Conservation (phyloP, 2,113 vertebrate species). For the Percopsis transmontana region DNA sequence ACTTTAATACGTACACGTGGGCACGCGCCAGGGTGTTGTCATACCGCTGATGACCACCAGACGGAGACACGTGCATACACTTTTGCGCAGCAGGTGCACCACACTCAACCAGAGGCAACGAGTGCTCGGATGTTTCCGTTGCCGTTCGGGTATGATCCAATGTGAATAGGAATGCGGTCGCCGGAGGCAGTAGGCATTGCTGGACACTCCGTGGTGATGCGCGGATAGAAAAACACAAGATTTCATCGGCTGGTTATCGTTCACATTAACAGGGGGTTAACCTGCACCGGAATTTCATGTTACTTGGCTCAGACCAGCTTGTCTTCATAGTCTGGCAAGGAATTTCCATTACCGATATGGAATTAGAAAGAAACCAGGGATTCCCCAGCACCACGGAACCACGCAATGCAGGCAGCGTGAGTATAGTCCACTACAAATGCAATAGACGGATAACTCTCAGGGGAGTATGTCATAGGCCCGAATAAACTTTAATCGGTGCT, state of each 20-base stretch:
- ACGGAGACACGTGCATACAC: constrained; percentile 6
- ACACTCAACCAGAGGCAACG: constrained; percentile 25
- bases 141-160: constrained; percentile 47
- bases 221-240: constrained; percentile 24
- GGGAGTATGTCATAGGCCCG: not conserved
- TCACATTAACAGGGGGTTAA: constrained; percentile 50
- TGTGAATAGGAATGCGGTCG: constrained; percentile 71
- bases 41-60: constrained; percentile 39
- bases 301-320: not conserved
- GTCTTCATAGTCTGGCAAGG: constrained; percentile 15
- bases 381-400: constrained; percentile 68
- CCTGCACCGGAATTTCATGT: not conserved
- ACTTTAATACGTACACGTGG: not conserved
- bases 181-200: constrained; percentile 58
- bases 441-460: constrained; percentile 34
- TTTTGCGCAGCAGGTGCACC: constrained; percentile 55
- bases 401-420: constrained; percentile 73
- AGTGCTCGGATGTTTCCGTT: constrained; percentile 64
- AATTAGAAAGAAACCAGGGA: constrained; percentile 49
- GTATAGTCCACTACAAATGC: constrained; percentile 40
- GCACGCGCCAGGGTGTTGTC: not conserved
- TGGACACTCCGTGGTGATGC: constrained; percentile 62
- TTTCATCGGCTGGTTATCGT: constrained; percentile 35
- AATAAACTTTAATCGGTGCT: too few relatives aligned
- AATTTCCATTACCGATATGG: constrained; percentile 34